Conservation (phyloP, 2,113 vertebrate species). For the Asarcornis scutulata region DNA sequence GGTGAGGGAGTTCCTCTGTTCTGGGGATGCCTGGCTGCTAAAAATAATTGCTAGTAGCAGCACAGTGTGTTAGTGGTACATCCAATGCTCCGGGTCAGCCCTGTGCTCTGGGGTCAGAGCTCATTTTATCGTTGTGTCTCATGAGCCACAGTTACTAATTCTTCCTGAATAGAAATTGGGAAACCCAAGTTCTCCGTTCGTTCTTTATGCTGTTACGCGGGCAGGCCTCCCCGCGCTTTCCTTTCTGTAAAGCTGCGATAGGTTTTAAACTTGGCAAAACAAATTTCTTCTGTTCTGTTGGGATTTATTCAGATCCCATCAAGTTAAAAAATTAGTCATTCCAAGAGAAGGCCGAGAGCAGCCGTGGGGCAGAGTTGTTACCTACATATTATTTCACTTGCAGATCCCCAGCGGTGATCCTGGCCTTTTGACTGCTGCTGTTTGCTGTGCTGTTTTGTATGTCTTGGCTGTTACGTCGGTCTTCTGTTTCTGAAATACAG, state of each 20-base stretch:
- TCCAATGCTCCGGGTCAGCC: background rate
- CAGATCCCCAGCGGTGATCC: background rate
- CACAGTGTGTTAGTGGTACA: background rate
- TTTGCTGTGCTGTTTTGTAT: background rate
- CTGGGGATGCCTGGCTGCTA: background rate
- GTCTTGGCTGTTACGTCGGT: background rate
- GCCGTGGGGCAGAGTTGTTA: background rate
- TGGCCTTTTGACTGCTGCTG: background rate
- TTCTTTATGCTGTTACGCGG: background rate
- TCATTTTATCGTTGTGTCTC: background rate
- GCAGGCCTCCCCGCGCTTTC: background rate
- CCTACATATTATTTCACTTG: background rate
- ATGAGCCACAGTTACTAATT: background rate
- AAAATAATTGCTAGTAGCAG: background rate
- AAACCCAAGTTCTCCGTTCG: background rate
- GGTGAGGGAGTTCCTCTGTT: background rate
- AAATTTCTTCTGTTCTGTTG: background rate
- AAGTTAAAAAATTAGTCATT: background rate
- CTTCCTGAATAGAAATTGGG: background rate
- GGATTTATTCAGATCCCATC: background rate
- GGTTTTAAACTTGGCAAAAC: background rate
- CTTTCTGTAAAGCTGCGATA: background rate
- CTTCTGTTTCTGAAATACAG: background rate
- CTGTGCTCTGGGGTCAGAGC: background rate
- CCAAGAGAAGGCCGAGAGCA: background rate